These are phyloP conservation scores for Acleris literana DNA, from an alignment of 2,888 invertebrate genomes.

Conservation along the genomic window DNA sequence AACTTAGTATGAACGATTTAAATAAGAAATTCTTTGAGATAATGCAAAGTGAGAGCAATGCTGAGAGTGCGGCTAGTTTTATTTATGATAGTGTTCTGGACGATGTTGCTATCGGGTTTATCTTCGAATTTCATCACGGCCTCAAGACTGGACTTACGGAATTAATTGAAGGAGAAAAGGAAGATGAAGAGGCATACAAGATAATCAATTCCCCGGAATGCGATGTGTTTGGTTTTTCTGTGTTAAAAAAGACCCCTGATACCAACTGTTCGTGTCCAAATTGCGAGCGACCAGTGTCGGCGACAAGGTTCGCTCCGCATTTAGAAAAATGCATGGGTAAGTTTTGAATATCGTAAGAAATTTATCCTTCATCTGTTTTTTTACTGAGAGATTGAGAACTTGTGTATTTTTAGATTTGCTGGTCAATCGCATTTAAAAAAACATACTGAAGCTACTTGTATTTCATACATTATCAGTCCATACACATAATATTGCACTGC, in stretches of 20 bases:
- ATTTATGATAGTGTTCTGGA: conserved; percentile 88
- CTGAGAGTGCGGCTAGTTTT: conserved; percentile 86
- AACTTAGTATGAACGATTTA: conserved; percentile 83
- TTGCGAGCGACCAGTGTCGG: conserved; percentile 90
- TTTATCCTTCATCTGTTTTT: no score
- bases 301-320: conserved; percentile 95
- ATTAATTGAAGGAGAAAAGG: conserved; percentile 85
- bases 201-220: conserved; percentile 89
- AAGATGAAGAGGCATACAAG: conserved; percentile 81
- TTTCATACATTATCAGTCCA: no score
- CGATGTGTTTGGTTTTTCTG: conserved; percentile 93
- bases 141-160: conserved; percentile 88
- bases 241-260: conserved; percentile 93
- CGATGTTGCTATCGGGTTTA: conserved; percentile 89
- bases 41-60: conserved; percentile 83
- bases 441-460: no score
- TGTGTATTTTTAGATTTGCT: no score
- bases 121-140: conserved; percentile 90
- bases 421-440: no score
- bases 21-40: conserved; percentile 83
- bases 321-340: conserved; percentile 96
- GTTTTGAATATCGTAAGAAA: conserved; percentile 36
- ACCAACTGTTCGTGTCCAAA: conserved; percentile 90
- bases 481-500: no score
- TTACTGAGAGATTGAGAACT: no score